Conservation (phyloP, 2,113 vertebrate genomes). For the Prunella himalayana region DNA sequence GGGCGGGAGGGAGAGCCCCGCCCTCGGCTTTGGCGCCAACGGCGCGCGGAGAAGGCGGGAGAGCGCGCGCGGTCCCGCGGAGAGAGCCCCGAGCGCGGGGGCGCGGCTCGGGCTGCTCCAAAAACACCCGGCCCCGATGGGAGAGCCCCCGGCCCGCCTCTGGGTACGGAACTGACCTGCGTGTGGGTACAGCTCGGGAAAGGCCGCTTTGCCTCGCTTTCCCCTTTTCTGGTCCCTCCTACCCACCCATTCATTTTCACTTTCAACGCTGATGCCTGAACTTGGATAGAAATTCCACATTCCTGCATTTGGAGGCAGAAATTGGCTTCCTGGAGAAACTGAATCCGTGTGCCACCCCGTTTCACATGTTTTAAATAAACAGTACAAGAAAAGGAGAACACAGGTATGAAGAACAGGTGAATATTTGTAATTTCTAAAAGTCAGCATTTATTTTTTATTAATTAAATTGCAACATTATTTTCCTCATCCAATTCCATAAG, state of each 20-base stretch:
- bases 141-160: accelerated
- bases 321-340: background rate
- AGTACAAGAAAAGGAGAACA: background rate
- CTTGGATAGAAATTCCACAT: background rate
- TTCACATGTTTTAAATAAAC: background rate
- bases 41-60: background rate
- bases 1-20: background rate
- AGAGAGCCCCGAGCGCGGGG: accelerated
- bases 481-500: background rate
- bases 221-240: background rate
- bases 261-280: background rate
- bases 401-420: background rate
- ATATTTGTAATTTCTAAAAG: background rate
- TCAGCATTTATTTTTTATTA: background rate
- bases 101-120: accelerated
- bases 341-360: accelerated
- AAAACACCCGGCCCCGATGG: accelerated
- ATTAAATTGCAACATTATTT: accelerated
- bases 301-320: background rate
- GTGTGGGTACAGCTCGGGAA: background rate
- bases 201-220: background rate
- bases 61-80: accelerated
- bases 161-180: accelerated
- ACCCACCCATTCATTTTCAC: accelerated
- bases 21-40: background rate